phyloP scores from a whole-genome alignment of 2,797 vertebrate genomes.

The Crenuchus spilurus region DNA sequence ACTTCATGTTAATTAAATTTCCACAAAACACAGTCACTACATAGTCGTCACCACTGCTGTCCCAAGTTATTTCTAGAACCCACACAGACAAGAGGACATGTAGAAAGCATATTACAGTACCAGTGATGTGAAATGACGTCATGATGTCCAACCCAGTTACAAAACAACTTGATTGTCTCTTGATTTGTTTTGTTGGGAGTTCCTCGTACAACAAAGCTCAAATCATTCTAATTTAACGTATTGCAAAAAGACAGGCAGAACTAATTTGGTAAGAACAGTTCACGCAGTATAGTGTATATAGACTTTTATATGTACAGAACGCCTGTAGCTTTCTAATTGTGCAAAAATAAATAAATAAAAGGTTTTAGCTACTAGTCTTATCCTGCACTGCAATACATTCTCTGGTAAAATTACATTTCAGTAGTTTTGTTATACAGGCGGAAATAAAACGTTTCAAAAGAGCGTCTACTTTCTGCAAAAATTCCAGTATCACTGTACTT shows the following conservation, averaged over 20 bases:
- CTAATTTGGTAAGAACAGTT: neutral
- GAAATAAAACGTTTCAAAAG: neutral
- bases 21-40: neutral
- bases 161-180: neutral
- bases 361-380: neutral
- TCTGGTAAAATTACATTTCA: conserved; percentile 17
- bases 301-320: too few species aligned
- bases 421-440: neutral
- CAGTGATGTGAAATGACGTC: neutral
- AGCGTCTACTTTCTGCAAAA: neutral
- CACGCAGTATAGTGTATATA: neutral
- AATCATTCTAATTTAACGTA: neutral
- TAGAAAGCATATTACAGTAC: neutral
- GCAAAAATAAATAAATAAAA: neutral
- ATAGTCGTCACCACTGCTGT: neutral
- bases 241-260: neutral
- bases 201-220: neutral
- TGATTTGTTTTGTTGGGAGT: neutral
- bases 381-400: conserved; percentile 7
- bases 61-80: neutral
- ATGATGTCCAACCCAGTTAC: neutral
- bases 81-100: neutral
- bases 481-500: conserved; percentile 4
- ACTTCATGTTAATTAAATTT: neutral
- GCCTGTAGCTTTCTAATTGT: too few species aligned